Evolutionary conservation across 2,888 invertebrate genomes (phyloP).

Genomic region (Macrophya alboannulata): DNA sequence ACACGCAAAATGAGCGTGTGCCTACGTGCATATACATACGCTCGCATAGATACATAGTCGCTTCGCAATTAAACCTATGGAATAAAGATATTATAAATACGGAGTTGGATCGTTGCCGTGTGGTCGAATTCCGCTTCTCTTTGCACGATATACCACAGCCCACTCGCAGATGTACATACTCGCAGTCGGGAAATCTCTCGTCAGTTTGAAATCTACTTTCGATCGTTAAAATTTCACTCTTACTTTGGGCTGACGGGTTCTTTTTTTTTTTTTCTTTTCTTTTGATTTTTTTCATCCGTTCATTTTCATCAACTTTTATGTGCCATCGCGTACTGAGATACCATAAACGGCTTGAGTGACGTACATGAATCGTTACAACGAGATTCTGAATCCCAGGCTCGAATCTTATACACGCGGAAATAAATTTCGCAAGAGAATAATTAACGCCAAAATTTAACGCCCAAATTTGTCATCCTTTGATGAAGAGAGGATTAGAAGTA

Average conservation of each 20-base stretch:
- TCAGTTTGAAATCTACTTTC: not conserved
- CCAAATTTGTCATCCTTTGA: not conserved
- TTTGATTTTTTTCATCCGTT: not conserved
- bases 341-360: not conserved
- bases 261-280: not conserved
- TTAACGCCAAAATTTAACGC: not conserved
- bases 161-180: not conserved
- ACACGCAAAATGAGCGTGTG: no score
- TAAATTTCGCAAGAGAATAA: not conserved
- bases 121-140: not conserved
- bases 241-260: not conserved
- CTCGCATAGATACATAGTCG: not conserved
- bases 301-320: not conserved
- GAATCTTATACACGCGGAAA: not conserved
- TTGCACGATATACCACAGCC: not conserved
- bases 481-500: not conserved
- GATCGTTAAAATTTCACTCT: constrained; percentile 44
- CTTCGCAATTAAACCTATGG: not conserved
- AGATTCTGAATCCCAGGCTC: not conserved
- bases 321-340: not conserved
- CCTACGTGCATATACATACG: no score
- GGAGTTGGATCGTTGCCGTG: not conserved
- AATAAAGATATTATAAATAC: not conserved
- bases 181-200: constrained; percentile 27
- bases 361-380: not conserved